Evolutionary conservation across 2,113 vertebrate genomes (phyloP).

Genomic region (Choloepus hoffmanni): DNA sequence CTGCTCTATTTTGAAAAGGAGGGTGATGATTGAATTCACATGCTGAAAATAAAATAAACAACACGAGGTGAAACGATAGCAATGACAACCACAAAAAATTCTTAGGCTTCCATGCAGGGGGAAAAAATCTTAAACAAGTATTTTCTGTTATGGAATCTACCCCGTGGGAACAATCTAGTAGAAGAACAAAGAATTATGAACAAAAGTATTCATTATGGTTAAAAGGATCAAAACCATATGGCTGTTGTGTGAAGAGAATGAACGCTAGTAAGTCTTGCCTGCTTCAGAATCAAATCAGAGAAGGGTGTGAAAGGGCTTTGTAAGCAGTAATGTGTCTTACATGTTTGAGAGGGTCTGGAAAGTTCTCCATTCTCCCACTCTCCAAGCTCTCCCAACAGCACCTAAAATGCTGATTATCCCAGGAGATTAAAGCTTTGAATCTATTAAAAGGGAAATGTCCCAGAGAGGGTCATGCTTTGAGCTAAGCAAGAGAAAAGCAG

Average conservation of each 20-base stretch:
- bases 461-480: neutral
- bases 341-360: neutral
- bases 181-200: conserved; percentile 52
- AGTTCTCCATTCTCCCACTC: no score
- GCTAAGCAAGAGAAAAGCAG: neutral
- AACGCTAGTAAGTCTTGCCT: conserved; percentile 26
- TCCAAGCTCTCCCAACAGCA: neutral
- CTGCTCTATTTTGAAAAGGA: neutral
- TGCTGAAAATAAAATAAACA: conserved; percentile 50
- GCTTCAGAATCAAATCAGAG: neutral
- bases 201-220: conserved; percentile 58
- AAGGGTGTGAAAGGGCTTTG: neutral
- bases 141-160: conserved; percentile 47
- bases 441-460: conserved; percentile 17
- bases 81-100: neutral
- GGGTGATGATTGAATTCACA: neutral
- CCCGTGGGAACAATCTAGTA: conserved; percentile 37
- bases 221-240: conserved; percentile 53
- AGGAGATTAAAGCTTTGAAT: neutral
- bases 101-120: neutral
- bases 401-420: neutral
- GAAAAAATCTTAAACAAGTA: neutral
- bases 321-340: neutral
- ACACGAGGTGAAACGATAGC: neutral
- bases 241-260: conserved; percentile 42